Base-by-base conservation (phyloP, 2,888 invertebrate species). In the Caradrina clavipalpis region DNA sequence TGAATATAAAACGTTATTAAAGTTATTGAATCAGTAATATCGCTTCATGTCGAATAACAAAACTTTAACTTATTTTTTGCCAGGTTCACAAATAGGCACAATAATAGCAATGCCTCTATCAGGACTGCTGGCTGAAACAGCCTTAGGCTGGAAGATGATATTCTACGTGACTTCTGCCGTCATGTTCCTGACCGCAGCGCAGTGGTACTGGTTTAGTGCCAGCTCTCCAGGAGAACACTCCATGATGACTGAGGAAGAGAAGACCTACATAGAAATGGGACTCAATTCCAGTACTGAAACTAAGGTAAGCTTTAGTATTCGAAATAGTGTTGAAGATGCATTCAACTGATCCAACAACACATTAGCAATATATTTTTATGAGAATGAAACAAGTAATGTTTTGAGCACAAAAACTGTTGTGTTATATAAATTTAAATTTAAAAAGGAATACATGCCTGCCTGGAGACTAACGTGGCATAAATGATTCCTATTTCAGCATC, bases 81-180 rank as follows among this genome's bases (percentile, higher is more conserved):
- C 96, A 89, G 98, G 98, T 0, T 93, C 96, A 3, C 97, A 97
- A 88, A 92, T 98, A 7, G 98, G 98, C 0, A 97, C 97, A 0
- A 97, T 98, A 0, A 89, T 98, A 22, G 96, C 97, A 0, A 94
- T 98, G 94, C 97, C 97, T 0, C 89, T 97, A 50, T 97, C 97
- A 1, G 98, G 98, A 0, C 61, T 96, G 0, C 90, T 98, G 5
- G 97, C 97, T 0, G 96, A 92, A 1, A 94, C 95, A 0, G 86
- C 77, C 0, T 85, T 96, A 50, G 98, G 97, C 1, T 98, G 98
- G 98, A 97, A 97, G 50, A 96, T 97, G 69, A 97, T 97, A 26
- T 98, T 98, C 88, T 98, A 98, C 85, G 86, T 95, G 0, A 96
- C 97, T 50, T 97, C 97, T 0, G 93, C 89, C 0, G 84, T 96